Base-by-base conservation (phyloP, 1,140 invertebrate species). In the Ditylenchus dipsaci region DNA sequence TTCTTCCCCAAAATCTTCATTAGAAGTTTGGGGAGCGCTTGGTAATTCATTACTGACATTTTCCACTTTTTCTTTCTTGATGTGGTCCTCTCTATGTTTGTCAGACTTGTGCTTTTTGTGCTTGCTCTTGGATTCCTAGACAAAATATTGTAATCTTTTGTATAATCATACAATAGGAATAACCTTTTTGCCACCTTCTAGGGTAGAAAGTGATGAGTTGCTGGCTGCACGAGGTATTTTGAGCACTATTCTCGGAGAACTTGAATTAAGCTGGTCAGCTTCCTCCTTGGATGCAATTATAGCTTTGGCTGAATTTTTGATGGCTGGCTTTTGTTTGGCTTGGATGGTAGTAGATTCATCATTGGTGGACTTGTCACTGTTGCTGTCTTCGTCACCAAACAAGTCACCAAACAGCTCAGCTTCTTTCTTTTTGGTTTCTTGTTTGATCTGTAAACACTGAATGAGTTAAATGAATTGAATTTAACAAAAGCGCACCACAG, bases 241-340 rank as follows among this genome's bases (percentile, higher is more conserved):
- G 49, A 53, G n/a, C n/a, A 53, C 49, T 53, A 53, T 53, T 53
- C 49, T 53, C 15, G 49, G 49, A 19, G 49, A 53, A 8, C n/a
- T 21, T 5, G 49, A 53, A 1, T n/a, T n/a, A n/a, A n/a, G n/a
- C n/a, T n/a, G n/a, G 49, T 53, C 49, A 7, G 11, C 49, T 19
- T 53, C 49, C 15, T 26, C 49, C 23, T 26, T 53, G 33, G 3
- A 38, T 11, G 33, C 33, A 38, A 38, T 38, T 38, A 38, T 11
- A 38, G 33, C 33, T 38, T 38, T 38, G 3, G 33, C 33, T 38
- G 33, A 38, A 11, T 11, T 38, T 38, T 38, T 38, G 3, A 38
- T 38, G 3, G 11, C 11, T 38, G 33, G 33, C 33, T 38, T 38
- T 11, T 38, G 3, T 38, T 38, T 38, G n/a, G n/a, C n/a, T n/a